These are phyloP conservation scores for Helobdella robusta DNA, from an alignment of 2,888 invertebrate species.

Conservation along the genomic window DNA sequence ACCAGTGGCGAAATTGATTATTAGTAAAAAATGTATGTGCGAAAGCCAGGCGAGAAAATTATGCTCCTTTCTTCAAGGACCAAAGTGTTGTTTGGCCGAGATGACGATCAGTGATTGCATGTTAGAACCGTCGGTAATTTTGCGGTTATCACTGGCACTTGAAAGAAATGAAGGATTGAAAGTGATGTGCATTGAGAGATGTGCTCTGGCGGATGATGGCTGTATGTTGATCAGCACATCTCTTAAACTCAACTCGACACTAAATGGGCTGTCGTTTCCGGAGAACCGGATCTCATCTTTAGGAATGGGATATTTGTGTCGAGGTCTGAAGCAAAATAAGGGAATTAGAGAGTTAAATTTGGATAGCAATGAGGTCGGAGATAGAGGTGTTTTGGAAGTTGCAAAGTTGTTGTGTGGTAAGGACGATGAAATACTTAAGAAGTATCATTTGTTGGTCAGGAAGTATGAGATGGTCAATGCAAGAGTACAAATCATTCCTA, in stretches of 20 bases:
- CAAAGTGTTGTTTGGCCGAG: slow-evolving; percentile 17
- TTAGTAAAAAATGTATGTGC: slow-evolving; percentile 11
- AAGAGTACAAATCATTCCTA: no score
- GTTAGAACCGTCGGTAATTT: not conserved
- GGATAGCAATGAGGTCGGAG: not conserved
- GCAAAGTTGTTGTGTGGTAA: no score
- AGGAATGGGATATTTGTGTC: slow-evolving; percentile 4
- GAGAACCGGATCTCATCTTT: not conserved
- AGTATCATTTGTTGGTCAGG: no score
- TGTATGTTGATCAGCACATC: slow-evolving; percentile 7
- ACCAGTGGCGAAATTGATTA: not conserved
- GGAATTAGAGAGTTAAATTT: slow-evolving; percentile 1
- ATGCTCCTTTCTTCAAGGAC: slow-evolving; percentile 15
- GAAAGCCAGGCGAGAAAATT: slow-evolving; percentile 15
- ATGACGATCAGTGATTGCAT: slow-evolving; percentile 2
- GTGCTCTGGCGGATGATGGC: slow-evolving; percentile 11
- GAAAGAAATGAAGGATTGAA: slow-evolving; percentile 10
- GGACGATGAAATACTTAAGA: no score
- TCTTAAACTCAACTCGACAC: slow-evolving; percentile 6
- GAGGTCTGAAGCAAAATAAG: not conserved
- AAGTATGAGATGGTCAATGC: no score
- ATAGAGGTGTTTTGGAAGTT: no score
- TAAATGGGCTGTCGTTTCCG: not conserved
- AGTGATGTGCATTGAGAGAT: slow-evolving; percentile 5
- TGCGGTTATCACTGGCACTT: slow-evolving; percentile 6